Evolutionary conservation across 2,797 vertebrate genomes (phyloP), one percentile per base, ranked within the genome.

Genomic region (Gambusia yucatana): DNA sequence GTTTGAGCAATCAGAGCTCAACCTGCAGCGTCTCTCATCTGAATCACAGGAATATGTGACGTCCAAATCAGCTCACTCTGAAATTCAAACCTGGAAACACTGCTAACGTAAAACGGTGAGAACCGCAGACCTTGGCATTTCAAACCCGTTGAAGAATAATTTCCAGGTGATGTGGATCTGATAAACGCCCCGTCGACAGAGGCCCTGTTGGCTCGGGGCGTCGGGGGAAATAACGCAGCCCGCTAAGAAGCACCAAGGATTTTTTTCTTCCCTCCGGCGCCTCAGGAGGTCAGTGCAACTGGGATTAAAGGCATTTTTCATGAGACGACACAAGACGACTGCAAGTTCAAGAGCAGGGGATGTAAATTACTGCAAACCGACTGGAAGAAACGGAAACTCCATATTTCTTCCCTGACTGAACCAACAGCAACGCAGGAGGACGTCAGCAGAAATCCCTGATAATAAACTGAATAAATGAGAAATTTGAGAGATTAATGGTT

Each of bases 251-350:
- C 4, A 0, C 55, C 14, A 4, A 4, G 28, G 20, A 25, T 73
- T 41, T 55, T 1, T 71, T 22, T 14, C 50, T 9, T 14, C 52
- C 73, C 52, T 17, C 39, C 44, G 57, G 55, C 3, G n/a, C 39
- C 47, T 6, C 47, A 25, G 71, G 28, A 73, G 72, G 48, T 39
- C 72, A 39, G n/a, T 13, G 17, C 57, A 33, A 13, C 55, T 25
- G 73, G 73, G 73, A 75, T 75, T 75, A 75, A 33, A 75, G 57
- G 22, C 57, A 75, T 63, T 47, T 25, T 46, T 75, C 73, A 75
- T 48, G 11, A 5, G 73, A 1, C 43, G 72, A 52, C 4, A 11
- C 9, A 2, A 13, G 11, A 52, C 22, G 9, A 20, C 55, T 20
- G 13, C 7, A 30, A 41, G n/a, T 43, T 9, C 8, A 59, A 30